phyloP scores from a whole-genome alignment of 1,140 invertebrate genomes.

The Elysia chlorotica region DNA sequence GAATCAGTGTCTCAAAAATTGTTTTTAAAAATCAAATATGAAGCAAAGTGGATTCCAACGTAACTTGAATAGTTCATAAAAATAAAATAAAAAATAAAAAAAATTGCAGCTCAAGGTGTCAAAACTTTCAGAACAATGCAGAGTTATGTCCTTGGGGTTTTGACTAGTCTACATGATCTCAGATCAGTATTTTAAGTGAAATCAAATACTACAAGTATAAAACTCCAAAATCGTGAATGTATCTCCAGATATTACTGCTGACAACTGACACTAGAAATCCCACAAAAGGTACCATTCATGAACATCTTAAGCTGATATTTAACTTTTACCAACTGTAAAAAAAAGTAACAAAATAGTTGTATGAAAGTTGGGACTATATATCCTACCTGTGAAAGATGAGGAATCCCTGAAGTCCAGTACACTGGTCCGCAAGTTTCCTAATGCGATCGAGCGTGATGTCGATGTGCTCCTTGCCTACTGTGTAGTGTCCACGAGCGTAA shows the following conservation, averaged over 20 bases:
- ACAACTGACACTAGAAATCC: background rate
- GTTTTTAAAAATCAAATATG: background rate
- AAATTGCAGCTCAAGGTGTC: no score
- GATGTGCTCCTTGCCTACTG: slow-evolving; percentile 59
- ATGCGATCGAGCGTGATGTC: slow-evolving; percentile 56
- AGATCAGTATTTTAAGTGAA: no score
- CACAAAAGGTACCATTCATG: background rate
- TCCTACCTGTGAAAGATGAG: slow-evolving; percentile 67
- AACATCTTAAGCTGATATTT: background rate
- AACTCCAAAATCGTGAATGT: background rate
- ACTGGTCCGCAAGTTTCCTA: slow-evolving; percentile 28
- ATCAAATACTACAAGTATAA: background rate
- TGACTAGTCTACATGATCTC: no score
- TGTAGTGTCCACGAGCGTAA: slow-evolving; percentile 60
- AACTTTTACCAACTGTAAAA: background rate
- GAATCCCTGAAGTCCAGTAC: slow-evolving; percentile 61
- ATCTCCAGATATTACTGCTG: background rate
- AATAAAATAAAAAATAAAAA: no score
- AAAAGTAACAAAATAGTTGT: background rate
- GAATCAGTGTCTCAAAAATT: background rate
- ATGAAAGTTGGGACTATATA: background rate
- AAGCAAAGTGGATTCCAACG: background rate
- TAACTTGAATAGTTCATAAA: no score
- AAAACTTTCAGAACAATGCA: no score
- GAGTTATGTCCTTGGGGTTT: no score